Conservation (phyloP, 2,888 invertebrate genomes). For the Sarcophaga variegata region DNA sequence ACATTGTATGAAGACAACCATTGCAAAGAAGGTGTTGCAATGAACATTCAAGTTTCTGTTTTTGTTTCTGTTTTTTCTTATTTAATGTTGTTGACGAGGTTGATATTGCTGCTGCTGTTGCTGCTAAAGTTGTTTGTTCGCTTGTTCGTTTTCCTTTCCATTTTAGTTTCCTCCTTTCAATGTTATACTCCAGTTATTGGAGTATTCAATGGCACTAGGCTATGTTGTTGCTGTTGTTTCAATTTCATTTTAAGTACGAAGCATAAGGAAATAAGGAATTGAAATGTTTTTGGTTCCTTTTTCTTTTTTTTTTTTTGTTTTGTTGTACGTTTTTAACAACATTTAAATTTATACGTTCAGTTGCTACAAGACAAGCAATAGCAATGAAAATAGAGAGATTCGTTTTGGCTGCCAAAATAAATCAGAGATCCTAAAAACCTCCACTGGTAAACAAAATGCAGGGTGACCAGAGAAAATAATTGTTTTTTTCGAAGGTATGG, state of each 20-base stretch:
- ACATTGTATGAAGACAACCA: conserved; percentile 4
- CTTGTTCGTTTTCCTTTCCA: conserved; percentile 16
- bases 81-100: conserved; percentile 35
- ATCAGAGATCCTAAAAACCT: conserved; percentile 78
- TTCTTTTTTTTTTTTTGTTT: background rate
- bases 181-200: conserved; percentile 8
- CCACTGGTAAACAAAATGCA: background rate
- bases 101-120: conserved; percentile 17
- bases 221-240: conserved; percentile 47
- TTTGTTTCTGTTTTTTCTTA: background rate
- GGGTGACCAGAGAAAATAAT: no score
- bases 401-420: conserved; percentile 76
- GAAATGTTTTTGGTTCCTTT: conserved; percentile 33
- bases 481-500: no score
- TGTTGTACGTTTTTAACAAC: conserved; percentile 41
- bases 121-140: conserved; percentile 31
- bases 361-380: conserved; percentile 49
- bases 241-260: conserved; percentile 49
- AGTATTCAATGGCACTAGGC: conserved; percentile 21
- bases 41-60: conserved; percentile 10
- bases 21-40: conserved; percentile 50
- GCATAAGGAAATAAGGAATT: conserved; percentile 1
- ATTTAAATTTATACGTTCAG: conserved; percentile 70
- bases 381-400: conserved; percentile 78
- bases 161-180: background rate